These are phyloP conservation scores for Drosophila lacicola DNA, from an alignment of 2,888 invertebrate genomes.

Conservation along the genomic window DNA sequence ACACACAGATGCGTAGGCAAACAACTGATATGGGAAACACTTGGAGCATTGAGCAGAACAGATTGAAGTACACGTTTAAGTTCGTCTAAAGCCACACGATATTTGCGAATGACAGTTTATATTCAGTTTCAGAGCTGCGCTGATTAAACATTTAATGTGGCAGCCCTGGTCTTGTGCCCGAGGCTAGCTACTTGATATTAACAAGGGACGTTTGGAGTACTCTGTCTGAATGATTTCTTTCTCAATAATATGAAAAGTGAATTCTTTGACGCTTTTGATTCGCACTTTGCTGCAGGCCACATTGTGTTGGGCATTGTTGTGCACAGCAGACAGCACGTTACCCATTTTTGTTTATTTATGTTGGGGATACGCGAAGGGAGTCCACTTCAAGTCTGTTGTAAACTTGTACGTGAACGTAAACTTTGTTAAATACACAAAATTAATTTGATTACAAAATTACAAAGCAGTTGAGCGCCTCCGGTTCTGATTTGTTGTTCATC, in stretches of 20 bases:
- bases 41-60: slow-evolving; percentile 29
- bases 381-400: slow-evolving; percentile 35
- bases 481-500: slow-evolving; percentile 35
- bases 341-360: slow-evolving; percentile 4
- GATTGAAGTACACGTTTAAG: slow-evolving; percentile 27
- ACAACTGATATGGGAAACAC: slow-evolving; percentile 33
- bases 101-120: slow-evolving; percentile 73
- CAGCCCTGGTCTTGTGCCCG: slow-evolving; percentile 11
- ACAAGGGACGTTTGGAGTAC: background rate
- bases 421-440: slow-evolving; percentile 70
- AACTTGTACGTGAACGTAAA: slow-evolving; percentile 33
- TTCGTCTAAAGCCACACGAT: slow-evolving; percentile 25
- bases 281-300: slow-evolving; percentile 28
- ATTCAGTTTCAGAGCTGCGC: slow-evolving; percentile 40
- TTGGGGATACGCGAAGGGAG: background rate
- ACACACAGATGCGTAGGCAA: slow-evolving; percentile 15
- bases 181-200: slow-evolving; percentile 10
- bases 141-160: slow-evolving; percentile 71
- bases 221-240: slow-evolving; percentile 18
- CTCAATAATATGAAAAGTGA: slow-evolving; percentile 39
- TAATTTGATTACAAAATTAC: slow-evolving; percentile 72
- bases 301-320: slow-evolving; percentile 23
- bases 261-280: slow-evolving; percentile 55
- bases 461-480: slow-evolving; percentile 45
- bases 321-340: background rate